Evolutionary conservation across 2,113 vertebrate species (phyloP).

Genomic region (Zosterops hypoxanthus): DNA sequence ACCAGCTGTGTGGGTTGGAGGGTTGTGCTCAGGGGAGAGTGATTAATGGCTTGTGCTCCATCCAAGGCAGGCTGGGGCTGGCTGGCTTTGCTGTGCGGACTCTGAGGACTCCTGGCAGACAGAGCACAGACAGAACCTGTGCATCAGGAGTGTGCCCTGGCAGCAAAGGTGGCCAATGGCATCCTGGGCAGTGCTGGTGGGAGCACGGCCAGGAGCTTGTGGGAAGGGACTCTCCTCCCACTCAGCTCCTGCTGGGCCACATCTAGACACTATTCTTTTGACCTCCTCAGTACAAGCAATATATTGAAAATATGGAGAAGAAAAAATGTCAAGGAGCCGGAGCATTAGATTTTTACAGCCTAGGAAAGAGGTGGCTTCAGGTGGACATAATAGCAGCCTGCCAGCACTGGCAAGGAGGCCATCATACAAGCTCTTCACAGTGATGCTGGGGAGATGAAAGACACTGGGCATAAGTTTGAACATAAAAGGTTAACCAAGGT

Average conservation of each 20-base stretch:
- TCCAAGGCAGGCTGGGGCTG: neutral
- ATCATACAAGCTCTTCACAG: neutral
- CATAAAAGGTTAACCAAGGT: fast-evolving
- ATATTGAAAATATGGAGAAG: neutral
- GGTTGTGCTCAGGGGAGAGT: neutral
- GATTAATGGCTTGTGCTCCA: neutral
- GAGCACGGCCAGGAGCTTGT: neutral
- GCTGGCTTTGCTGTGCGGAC: fast-evolving
- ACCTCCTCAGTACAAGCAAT: neutral
- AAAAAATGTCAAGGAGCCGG: neutral
- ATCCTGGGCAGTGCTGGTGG: neutral
- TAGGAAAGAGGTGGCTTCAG: neutral
- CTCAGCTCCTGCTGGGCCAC: neutral
- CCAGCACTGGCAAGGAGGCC: neutral
- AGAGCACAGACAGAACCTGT: neutral
- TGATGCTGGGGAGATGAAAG: neutral
- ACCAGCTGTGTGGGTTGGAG: neutral
- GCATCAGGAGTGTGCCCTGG: neutral
- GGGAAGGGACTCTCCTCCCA: neutral
- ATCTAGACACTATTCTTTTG: neutral
- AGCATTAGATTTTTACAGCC: neutral
- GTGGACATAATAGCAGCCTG: neutral
- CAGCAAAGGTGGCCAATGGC: neutral
- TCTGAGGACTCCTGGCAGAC: neutral
- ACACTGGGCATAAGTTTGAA: neutral